phyloP scores from a whole-genome alignment of 64 coral and sea anemone genomes.

The Montipora foliosa region DNA sequence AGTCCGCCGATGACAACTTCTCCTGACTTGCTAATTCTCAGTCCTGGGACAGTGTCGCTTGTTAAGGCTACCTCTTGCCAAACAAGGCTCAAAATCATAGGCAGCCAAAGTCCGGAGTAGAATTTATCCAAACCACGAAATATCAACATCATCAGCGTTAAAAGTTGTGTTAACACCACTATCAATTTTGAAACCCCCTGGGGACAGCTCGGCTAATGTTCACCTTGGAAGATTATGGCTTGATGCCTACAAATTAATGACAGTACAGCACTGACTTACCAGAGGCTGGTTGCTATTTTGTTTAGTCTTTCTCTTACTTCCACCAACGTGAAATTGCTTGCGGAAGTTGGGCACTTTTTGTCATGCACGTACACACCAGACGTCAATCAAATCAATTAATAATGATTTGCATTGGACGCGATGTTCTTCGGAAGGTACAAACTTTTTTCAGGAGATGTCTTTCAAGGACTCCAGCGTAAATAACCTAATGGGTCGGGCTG shows the following conservation, averaged over 20 bases:
- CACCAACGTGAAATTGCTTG: background rate
- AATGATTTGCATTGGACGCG: too few relatives aligned
- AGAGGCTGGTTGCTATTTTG: background rate
- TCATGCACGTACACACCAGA: background rate
- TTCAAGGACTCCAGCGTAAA: background rate
- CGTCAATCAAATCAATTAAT: background rate
- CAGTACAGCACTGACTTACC: background rate
- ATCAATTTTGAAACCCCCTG: background rate
- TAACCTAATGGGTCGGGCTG: background rate
- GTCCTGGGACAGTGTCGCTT: background rate
- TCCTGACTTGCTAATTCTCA: conserved; percentile 50
- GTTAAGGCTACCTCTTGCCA: background rate
- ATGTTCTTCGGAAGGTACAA: too few relatives aligned
- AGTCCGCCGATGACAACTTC: conserved; percentile 76
- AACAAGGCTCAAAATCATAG: background rate
- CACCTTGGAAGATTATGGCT: background rate
- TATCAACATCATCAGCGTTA: background rate
- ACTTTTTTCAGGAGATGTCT: too few relatives aligned
- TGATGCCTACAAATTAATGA: background rate
- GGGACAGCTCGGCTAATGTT: background rate
- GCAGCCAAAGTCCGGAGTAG: background rate
- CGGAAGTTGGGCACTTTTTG: background rate
- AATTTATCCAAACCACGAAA: background rate
- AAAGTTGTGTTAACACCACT: background rate
- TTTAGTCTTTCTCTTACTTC: background rate